Percentiles rank a stretch among this genome's conserved stretches.
Conservation (phyloP, 2,113 vertebrate species). For the Pteronura brasiliensis region DNA sequence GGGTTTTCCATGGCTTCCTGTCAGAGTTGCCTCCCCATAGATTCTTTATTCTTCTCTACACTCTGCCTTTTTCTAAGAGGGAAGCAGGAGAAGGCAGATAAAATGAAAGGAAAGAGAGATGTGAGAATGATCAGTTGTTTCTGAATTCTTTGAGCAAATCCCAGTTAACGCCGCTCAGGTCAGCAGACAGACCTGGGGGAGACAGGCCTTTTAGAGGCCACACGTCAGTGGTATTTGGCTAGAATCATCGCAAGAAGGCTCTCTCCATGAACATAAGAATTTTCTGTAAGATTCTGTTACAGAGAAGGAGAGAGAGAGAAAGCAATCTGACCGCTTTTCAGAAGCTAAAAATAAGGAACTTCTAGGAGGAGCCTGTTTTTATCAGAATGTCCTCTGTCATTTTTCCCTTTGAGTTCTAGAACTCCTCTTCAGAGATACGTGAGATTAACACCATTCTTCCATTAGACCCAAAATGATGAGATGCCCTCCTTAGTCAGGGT, state of each 20-base stretch:
- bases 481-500: not conserved
- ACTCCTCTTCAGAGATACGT: not conserved
- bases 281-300: not conserved
- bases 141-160: not conserved
- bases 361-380: not conserved
- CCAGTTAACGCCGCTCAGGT: not conserved
- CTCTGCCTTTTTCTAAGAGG: not conserved
- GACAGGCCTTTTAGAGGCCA: not conserved
- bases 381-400: not conserved
- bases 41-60: not conserved
- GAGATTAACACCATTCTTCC: not conserved
- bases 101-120: constrained; percentile 7
- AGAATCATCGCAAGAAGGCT: not conserved
- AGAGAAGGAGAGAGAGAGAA: not conserved
- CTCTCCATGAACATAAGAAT: not conserved
- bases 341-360: not conserved
- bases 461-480: not conserved
- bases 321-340: not conserved
- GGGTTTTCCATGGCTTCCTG: not conserved
- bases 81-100: not conserved
- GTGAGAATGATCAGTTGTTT: not conserved
- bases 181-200: not conserved
- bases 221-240: not conserved
- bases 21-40: not conserved
- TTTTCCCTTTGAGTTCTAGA: not conserved